These are phyloP conservation scores for Oncopeltus fasciatus DNA, from an alignment of 1,140 invertebrate genomes.

Conservation along the genomic window DNA sequence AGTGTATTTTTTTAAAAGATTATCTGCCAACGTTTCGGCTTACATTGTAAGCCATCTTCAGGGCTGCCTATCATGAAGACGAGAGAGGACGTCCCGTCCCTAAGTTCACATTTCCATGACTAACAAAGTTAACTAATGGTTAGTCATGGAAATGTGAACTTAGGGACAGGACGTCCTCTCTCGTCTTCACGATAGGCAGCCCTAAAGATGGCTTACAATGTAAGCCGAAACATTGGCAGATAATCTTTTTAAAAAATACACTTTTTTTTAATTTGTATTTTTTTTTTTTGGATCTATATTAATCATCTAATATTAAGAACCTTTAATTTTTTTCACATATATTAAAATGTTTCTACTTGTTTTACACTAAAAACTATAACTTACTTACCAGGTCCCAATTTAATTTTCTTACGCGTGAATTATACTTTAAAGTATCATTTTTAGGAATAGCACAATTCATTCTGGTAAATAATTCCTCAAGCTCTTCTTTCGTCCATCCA, in stretches of 20 bases:
- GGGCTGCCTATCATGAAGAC: no score
- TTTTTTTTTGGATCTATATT: neutral
- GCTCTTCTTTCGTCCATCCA: constrained; percentile 15
- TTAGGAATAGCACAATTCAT: constrained; percentile 6
- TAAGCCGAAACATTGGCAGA: no score
- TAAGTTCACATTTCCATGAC: no score
- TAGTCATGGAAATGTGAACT: no score
- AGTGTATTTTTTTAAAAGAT: no score
- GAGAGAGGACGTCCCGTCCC: no score
- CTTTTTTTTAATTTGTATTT: neutral
- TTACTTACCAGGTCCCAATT: constrained; percentile 15
- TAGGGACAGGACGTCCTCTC: no score
- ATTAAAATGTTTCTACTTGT: neutral
- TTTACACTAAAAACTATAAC: neutral
- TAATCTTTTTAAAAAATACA: neutral
- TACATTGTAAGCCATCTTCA: no score
- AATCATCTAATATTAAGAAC: neutral
- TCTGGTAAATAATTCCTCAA: neutral
- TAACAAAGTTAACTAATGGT: no score
- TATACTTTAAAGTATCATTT: constrained; percentile 11
- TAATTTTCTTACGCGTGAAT: constrained; percentile 7
- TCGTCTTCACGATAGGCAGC: no score
- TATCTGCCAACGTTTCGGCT: no score
- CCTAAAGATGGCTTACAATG: no score
- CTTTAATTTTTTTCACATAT: neutral